Conservation (phyloP, 2,888 invertebrate genomes). For the Limnephilus lunatus region DNA sequence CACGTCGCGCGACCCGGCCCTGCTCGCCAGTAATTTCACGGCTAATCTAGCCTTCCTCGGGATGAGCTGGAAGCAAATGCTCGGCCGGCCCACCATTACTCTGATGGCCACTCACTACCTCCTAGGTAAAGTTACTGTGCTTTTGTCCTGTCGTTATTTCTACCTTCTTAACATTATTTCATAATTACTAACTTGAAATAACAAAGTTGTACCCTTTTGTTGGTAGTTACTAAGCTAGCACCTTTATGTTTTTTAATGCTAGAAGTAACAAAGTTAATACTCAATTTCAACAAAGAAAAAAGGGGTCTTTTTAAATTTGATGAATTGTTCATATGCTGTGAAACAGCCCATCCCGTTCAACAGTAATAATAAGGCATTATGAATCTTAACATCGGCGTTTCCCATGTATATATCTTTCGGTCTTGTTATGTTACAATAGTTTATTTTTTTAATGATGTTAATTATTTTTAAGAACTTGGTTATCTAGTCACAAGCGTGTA, state of each 20-base stretch:
- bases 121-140: slow-evolving; percentile 83
- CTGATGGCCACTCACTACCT: slow-evolving; percentile 90
- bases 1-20: slow-evolving; percentile 96
- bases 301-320: too few relatives aligned
- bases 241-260: neutral
- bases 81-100: slow-evolving; percentile 96
- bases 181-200: neutral
- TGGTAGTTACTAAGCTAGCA: neutral
- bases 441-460: neutral
- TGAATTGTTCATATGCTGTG: too few relatives aligned
- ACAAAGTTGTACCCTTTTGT: neutral
- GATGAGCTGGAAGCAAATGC: slow-evolving; percentile 97
- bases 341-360: too few relatives aligned
- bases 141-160: neutral
- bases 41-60: slow-evolving; percentile 96
- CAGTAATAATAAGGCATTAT: too few relatives aligned
- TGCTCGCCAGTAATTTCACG: slow-evolving; percentile 95
- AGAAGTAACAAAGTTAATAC: neutral
- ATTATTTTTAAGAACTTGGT: too few relatives aligned
- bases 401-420: neutral
- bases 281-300: too few relatives aligned
- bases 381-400: too few relatives aligned
- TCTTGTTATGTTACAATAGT: neutral
- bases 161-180: neutral
- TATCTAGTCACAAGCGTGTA: too few relatives aligned